Conservation (phyloP, 2,888 invertebrate genomes). For the Drosophila kuntzei region DNA sequence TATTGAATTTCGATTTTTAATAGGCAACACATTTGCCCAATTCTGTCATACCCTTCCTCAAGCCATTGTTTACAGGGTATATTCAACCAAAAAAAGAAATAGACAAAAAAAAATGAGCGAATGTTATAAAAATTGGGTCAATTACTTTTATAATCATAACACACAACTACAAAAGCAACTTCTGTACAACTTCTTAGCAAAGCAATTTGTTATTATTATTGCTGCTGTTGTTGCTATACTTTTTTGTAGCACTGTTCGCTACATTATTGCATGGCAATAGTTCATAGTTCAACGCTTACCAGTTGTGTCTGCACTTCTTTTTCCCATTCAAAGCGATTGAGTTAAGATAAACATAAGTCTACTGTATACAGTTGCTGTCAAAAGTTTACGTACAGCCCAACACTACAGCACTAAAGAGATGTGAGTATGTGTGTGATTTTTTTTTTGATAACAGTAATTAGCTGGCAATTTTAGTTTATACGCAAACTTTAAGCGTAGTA, state of each 20-base stretch:
- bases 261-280: constrained; percentile 67
- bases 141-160: constrained; percentile 74
- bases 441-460: not conserved
- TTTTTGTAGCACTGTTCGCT: constrained; percentile 29
- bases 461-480: not conserved
- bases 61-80: constrained; percentile 19
- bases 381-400: constrained; percentile 17
- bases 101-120: constrained; percentile 28
- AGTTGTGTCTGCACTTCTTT: constrained; percentile 32
- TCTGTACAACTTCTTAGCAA: constrained; percentile 32
- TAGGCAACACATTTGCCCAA: not conserved
- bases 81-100: constrained; percentile 1
- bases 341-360: constrained; percentile 58
- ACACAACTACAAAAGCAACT: constrained; percentile 43
- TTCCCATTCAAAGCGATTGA: constrained; percentile 27
- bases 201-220: constrained; percentile 42
- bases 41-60: not conserved
- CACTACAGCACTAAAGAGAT: not conserved
- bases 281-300: constrained; percentile 62
- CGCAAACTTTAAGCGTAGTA: not conserved
- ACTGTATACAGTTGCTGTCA: constrained; percentile 30
- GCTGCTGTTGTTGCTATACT: constrained; percentile 18
- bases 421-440: not conserved
- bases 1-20: too few relatives aligned
- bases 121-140: constrained; percentile 66